Conservation (phyloP, 2,888 invertebrate species). For the Megaustenia siamemsis region DNA sequence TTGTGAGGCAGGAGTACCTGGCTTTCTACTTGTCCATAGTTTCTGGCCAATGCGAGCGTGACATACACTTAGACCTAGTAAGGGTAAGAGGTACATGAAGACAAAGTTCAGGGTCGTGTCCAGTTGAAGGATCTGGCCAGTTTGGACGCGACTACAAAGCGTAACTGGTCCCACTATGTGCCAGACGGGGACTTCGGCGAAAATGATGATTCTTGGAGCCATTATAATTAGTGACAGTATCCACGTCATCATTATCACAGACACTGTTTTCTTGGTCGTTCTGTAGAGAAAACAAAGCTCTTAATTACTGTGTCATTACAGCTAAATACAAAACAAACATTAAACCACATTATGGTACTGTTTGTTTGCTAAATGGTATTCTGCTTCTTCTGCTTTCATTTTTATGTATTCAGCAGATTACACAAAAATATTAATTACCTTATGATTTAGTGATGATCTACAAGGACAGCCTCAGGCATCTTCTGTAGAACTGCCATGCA, state of each 20-base stretch:
- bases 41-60: slow-evolving; percentile 58
- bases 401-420: no score
- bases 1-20: slow-evolving; percentile 33
- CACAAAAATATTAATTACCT: no score
- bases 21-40: slow-evolving; percentile 55
- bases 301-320: no score
- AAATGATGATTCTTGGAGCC: slow-evolving; percentile 54
- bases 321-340: no score
- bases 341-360: no score
- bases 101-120: slow-evolving; percentile 56
- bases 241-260: slow-evolving; percentile 55
- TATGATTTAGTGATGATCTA: no score
- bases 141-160: slow-evolving; percentile 46
- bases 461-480: no score
- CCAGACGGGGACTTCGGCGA: slow-evolving; percentile 28
- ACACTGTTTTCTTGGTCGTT: slow-evolving; percentile 53
- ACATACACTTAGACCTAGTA: slow-evolving; percentile 52
- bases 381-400: no score
- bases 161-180: slow-evolving; percentile 39
- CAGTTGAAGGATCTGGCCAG: slow-evolving; percentile 21
- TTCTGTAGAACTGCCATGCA: no score
- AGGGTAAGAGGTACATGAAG: slow-evolving; percentile 56
- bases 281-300: slow-evolving; percentile 42
- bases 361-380: no score
- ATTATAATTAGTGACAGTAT: slow-evolving; percentile 52